A percentile compares a stretch with the other conserved stretches of the same genome.
phyloP scores from a whole-genome alignment of 1,140 invertebrate species.

The Papilio polytes region DNA sequence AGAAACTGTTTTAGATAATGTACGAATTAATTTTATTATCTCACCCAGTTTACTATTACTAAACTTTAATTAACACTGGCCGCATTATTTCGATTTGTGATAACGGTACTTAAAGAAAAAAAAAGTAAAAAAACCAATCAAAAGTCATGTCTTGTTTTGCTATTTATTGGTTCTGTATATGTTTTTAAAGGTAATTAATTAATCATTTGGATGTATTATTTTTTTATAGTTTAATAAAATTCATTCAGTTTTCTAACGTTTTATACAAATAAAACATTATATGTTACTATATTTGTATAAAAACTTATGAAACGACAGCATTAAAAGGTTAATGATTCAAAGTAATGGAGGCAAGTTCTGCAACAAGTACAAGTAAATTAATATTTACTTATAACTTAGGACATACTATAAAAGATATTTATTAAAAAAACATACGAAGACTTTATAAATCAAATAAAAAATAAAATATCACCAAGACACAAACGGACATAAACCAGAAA shows the following conservation, averaged over 20 bases:
- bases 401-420: not conserved
- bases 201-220: not conserved
- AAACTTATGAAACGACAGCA: not conserved
- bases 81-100: conserved; percentile 20
- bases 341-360: not conserved
- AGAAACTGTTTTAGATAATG: no score
- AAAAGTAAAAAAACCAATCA: not conserved
- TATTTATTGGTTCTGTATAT: not conserved
- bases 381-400: not conserved
- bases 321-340: not conserved
- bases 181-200: not conserved
- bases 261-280: not conserved
- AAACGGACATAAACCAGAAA: no score
- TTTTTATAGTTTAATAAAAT: not conserved
- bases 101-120: not conserved
- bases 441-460: no score
- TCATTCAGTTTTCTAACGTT: not conserved
- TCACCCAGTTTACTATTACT: not conserved
- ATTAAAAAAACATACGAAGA: not conserved
- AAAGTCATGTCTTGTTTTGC: not conserved
- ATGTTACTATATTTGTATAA: not conserved
- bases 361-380: not conserved
- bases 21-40: no score
- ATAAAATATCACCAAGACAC: no score
- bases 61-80: conserved; percentile 8